phyloP scores from a whole-genome alignment of 2,113 vertebrate genomes.

The Oncorhynchus nerka region DNA sequence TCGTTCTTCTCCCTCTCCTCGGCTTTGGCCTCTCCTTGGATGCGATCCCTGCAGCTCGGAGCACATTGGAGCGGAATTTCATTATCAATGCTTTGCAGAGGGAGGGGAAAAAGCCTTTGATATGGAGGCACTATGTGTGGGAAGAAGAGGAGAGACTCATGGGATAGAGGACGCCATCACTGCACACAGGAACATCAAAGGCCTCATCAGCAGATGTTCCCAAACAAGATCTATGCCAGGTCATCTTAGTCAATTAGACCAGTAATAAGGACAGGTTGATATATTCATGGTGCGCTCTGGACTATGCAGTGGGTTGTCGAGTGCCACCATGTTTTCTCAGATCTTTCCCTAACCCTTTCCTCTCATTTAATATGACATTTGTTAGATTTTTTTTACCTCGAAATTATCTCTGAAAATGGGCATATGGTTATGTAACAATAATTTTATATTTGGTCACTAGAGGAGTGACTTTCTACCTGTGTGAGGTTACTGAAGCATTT shows the following conservation, averaged over 20 bases:
- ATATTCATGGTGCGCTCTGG: background rate
- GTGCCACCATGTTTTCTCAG: background rate
- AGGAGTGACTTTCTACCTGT: slow-evolving; percentile 16
- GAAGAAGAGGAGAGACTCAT: background rate
- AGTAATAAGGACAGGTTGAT: slow-evolving; percentile 41
- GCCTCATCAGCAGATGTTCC: slow-evolving; percentile 61
- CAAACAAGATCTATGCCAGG: slow-evolving; percentile 60
- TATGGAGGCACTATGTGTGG: slow-evolving; percentile 35
- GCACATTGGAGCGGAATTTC: slow-evolving; percentile 33
- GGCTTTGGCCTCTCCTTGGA: background rate
- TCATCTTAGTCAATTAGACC: slow-evolving; percentile 47
- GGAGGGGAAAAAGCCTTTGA: slow-evolving; percentile 48
- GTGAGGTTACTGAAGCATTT: background rate
- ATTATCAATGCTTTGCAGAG: slow-evolving; percentile 33
- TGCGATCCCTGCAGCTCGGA: slow-evolving; percentile 34
- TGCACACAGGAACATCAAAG: slow-evolving; percentile 47
- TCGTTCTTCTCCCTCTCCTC: background rate
- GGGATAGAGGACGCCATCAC: slow-evolving; percentile 24
- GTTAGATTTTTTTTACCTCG: too few species aligned
- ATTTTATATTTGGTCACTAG: too few species aligned
- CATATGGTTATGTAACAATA: too few species aligned
- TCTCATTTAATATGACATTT: too few species aligned
- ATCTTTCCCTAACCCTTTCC: background rate
- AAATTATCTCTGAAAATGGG: too few species aligned
- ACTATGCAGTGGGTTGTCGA: slow-evolving; percentile 3